phyloP scores from a whole-genome alignment of 2,113 vertebrate genomes.

The Lates calcarifer region DNA sequence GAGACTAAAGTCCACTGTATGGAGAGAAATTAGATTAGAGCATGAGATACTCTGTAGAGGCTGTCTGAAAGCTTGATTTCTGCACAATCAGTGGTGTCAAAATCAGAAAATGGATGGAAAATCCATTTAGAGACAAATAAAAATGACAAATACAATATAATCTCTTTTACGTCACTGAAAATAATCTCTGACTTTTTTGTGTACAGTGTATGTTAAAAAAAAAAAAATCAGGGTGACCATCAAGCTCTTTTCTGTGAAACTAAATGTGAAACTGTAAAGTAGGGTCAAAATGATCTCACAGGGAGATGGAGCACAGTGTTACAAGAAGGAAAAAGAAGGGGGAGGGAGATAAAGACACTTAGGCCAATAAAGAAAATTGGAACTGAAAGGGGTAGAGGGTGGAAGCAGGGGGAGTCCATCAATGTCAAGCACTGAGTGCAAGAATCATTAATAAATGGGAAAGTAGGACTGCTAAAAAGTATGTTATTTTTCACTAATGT shows the following conservation, averaged over 20 bases:
- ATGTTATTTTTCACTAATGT: constrained; percentile 64
- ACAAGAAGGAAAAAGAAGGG: constrained; percentile 11
- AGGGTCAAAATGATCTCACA: constrained; percentile 3
- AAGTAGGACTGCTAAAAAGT: constrained; percentile 61
- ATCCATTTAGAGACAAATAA: constrained; percentile 35
- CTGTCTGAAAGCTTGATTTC: constrained; percentile 32
- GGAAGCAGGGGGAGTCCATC: constrained; percentile 60
- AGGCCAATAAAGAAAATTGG: constrained; percentile 35
- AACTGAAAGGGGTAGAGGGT: constrained; percentile 48
- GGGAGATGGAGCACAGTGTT: constrained; percentile 17
- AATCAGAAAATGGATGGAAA: constrained; percentile 32
- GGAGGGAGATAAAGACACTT: constrained; percentile 5
- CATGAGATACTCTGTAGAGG: constrained; percentile 42
- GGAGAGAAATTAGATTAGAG: constrained; percentile 68
- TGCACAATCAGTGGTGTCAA: constrained; percentile 43
- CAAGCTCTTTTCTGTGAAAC: neutral
- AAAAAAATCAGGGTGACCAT: neutral
- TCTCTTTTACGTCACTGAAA: neutral
- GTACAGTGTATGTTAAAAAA: neutral
- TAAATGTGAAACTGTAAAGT: constrained; percentile 1
- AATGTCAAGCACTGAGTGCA: constrained; percentile 68
- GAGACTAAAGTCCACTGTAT: constrained; percentile 41
- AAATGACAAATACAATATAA: constrained; percentile 1
- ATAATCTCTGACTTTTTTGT: too few species aligned
- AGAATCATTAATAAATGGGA: constrained; percentile 65